Base-by-base conservation (phyloP, 2,888 invertebrate genomes). In the Agrotis segetum region DNA sequence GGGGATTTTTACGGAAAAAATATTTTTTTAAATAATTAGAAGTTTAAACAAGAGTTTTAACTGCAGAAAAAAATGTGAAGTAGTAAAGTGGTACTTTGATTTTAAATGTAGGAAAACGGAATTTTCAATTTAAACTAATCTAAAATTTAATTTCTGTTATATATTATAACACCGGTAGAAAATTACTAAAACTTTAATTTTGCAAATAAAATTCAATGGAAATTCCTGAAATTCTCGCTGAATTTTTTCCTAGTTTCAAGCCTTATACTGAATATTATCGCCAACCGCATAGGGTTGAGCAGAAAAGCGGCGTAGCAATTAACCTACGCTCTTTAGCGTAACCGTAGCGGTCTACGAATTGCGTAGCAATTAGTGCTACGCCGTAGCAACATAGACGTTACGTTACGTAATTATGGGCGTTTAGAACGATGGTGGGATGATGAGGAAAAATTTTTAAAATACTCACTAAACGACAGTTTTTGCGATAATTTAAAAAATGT, bases 291-390 rank as follows among this genome's bases (percentile, higher is more conserved):
- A 67, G 79, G 74, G 82, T 75, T 82, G 79, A 85, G 83, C 66
- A 82, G 88, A 86, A 88, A 88, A 85, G 82, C 87, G 86, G 74
- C 83, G 89, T 90, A 91, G 93, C 95, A 94, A 95, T 95, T 96
- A 95, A 93, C 93, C 93, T 90, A 91, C 91, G 91, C 91, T 92
- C 92, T 93, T 93, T 92, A 89, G 88, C 89, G 90, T 88, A 87
- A 86, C 88, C 89, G 88, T 88, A 89, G 89, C 86, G 83, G 88
- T 85, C 87, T 90, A 94, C 92, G 92, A 92, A 90, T 88, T 93
- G 93, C 93, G 94, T 94, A 95, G 96, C 94, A 94, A 95, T 95
- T 95, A 95, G 93, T 90, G 94, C 93, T 94, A 93, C 92, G 92
- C 74, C 89, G 91, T 91, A 92, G 92, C 87, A 71, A 71, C 85